Evolutionary conservation across 1,140 invertebrate species (phyloP).

Genomic region (Muscidifurax raptorellus): DNA sequence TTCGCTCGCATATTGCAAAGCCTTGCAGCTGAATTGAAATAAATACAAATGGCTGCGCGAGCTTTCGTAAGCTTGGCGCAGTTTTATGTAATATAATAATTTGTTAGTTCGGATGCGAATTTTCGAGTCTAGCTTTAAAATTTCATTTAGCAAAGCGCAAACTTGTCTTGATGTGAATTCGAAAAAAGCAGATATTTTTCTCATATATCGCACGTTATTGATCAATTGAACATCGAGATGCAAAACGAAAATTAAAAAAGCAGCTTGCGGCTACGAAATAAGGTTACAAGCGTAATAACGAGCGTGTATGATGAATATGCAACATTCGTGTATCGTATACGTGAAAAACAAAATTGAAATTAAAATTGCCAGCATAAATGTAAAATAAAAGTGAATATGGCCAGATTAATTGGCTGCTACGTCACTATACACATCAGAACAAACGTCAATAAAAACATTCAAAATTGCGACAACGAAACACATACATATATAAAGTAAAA

Average conservation of each 20-base stretch:
- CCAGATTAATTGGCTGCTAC: background rate
- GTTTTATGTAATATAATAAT: too few species aligned
- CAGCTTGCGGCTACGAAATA: background rate
- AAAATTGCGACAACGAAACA: constrained; percentile 1
- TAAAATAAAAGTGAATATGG: background rate
- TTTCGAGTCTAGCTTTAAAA: too few species aligned
- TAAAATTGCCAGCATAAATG: background rate
- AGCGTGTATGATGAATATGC: background rate
- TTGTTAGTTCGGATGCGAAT: background rate
- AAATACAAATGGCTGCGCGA: background rate
- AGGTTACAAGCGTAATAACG: background rate
- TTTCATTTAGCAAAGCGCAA: too few species aligned
- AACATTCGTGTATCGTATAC: too few species aligned
- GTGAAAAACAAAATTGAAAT: background rate
- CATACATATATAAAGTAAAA: background rate
- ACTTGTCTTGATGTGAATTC: too few species aligned
- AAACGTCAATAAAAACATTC: constrained; percentile 49
- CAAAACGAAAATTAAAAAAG: background rate
- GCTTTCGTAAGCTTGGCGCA: background rate
- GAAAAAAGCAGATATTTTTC: constrained; percentile 34
- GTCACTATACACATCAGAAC: constrained; percentile 4
- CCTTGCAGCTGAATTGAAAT: too few species aligned
- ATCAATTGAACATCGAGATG: too few species aligned
- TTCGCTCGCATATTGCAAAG: too few species aligned
- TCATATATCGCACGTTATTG: background rate